Conservation (phyloP, 2,797 vertebrate genomes). For the Lophura swinhoii region DNA sequence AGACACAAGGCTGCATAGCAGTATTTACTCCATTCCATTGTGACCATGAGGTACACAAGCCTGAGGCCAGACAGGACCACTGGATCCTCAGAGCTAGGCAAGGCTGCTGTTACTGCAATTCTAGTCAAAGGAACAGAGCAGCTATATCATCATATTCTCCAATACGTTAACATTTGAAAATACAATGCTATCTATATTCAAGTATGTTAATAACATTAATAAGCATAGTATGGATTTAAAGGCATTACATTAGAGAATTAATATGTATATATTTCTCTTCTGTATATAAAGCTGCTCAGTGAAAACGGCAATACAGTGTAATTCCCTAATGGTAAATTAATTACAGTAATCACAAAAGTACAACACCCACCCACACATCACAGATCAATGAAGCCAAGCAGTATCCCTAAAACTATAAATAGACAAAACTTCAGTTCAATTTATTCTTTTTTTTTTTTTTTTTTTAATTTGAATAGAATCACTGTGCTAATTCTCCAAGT, state of each 20-base stretch:
- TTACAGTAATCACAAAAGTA: conserved; percentile 42
- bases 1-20: background rate
- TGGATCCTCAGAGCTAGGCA: background rate
- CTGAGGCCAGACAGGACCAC: background rate
- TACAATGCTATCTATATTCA: background rate
- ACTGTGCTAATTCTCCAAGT: background rate
- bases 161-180: background rate
- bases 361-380: background rate
- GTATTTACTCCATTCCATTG: background rate
- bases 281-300: conserved; percentile 1
- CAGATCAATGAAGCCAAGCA: conserved; percentile 43
- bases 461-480: background rate
- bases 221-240: background rate
- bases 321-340: conserved; percentile 56
- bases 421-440: background rate
- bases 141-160: background rate
- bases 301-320: conserved; percentile 42
- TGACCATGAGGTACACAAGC: background rate
- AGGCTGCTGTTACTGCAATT: background rate
- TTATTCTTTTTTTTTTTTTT: background rate
- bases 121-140: background rate
- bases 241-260: background rate
- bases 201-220: background rate
- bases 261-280: background rate
- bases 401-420: conserved; percentile 29